A percentile compares a stretch with the other conserved stretches of the same genome.
Conservation (phyloP, 2,113 vertebrate genomes). For the Bubo bubo region DNA sequence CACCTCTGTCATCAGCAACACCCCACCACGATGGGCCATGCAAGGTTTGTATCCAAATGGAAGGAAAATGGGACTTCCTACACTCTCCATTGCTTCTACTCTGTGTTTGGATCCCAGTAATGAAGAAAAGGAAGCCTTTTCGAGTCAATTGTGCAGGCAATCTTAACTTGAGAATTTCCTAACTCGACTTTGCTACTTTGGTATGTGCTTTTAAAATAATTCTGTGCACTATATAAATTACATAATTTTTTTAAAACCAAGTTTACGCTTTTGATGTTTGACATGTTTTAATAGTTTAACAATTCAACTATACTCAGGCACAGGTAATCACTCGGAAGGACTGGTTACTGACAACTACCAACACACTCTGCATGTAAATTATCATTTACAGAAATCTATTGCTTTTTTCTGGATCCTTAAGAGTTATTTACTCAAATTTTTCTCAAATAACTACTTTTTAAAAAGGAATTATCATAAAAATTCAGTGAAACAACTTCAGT, state of each 20-base stretch:
- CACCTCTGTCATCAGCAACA: neutral
- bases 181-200: neutral
- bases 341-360: neutral
- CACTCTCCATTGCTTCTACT: neutral
- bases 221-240: neutral
- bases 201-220: neutral
- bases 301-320: neutral
- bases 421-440: neutral
- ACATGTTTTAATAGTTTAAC: neutral
- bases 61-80: neutral
- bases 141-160: neutral
- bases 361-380: neutral
- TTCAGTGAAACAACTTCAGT: neutral
- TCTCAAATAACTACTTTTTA: neutral
- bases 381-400: neutral
- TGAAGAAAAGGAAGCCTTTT: neutral
- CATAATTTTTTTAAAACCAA: neutral
- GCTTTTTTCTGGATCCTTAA: neutral
- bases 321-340: neutral
- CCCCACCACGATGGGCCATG: accelerated
- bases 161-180: neutral
- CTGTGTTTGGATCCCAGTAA: neutral
- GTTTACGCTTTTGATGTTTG: neutral
- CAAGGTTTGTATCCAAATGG: neutral
- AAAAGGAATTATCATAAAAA: neutral